These are phyloP conservation scores for Argyresthia albistria DNA, from an alignment of 2,888 invertebrate species.

Conservation along the genomic window DNA sequence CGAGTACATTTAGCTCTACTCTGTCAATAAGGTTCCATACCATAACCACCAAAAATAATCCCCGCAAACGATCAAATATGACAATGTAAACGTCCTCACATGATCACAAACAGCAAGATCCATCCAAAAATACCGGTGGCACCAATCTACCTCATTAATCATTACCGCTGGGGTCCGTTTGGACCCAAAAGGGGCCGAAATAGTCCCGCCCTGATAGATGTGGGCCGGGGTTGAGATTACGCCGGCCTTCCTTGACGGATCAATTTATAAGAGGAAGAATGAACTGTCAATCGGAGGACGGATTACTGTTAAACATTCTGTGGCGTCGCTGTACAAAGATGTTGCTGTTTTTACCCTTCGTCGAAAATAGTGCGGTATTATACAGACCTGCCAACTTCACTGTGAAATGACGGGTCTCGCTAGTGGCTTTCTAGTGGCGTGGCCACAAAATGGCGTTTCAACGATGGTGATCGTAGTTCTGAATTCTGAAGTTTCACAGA, in stretches of 20 bases:
- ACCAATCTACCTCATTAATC: constrained; percentile 48
- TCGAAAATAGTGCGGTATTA: too few species aligned
- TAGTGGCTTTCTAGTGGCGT: too few species aligned
- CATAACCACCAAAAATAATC: too few species aligned
- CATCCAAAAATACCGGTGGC: constrained; percentile 20
- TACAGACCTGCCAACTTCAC: too few species aligned
- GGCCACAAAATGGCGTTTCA: too few species aligned
- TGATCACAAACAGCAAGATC: constrained; percentile 11
- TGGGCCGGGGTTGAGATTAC: constrained; percentile 45
- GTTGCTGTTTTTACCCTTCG: too few species aligned
- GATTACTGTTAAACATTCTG: constrained; percentile 38
- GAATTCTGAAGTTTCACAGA: too few species aligned
- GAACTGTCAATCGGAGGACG: constrained; percentile 41
- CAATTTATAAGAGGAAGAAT: constrained; percentile 67
- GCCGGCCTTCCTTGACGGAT: constrained; percentile 44
- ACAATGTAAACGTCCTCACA: not conserved
- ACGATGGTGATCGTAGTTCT: too few species aligned
- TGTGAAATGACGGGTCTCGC: too few species aligned
- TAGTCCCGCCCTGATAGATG: constrained; percentile 37
- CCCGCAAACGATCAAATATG: not conserved
- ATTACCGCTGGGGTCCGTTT: constrained; percentile 26
- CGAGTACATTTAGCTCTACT: too few species aligned
- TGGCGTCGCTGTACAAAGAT: not conserved
- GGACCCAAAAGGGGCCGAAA: not conserved
- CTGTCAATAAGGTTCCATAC: too few species aligned